phyloP scores from a whole-genome alignment of 2,113 vertebrate genomes.

The Pelvicachromis taeniatus region DNA sequence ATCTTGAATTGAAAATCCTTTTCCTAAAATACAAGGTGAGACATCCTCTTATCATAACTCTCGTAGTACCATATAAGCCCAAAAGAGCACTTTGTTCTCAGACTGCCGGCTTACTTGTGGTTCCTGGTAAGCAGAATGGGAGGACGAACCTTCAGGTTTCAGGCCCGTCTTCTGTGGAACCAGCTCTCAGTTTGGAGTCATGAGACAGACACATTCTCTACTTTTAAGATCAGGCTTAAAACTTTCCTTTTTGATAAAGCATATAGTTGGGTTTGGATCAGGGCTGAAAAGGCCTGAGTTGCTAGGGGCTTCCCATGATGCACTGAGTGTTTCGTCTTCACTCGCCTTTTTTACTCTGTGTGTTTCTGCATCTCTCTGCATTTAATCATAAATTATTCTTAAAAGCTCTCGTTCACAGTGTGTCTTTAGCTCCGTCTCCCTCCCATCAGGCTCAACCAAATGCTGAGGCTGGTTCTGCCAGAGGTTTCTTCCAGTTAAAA shows the following conservation, averaged over 20 bases:
- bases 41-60: background rate
- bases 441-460: background rate
- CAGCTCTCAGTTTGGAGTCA: background rate
- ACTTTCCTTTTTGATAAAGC: background rate
- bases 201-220: background rate
- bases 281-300: no score
- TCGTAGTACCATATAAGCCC: background rate
- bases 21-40: background rate
- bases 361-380: background rate
- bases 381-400: background rate
- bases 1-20: no score
- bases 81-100: background rate
- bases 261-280: no score
- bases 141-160: background rate
- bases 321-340: no score
- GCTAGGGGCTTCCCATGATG: no score
- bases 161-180: background rate
- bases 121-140: background rate
- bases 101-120: background rate
- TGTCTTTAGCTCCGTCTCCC: background rate
- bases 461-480: background rate
- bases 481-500: background rate
- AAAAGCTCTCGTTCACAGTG: background rate
- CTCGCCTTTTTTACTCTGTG: background rate
- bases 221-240: background rate